A percentile compares a stretch with the other conserved stretches of the same genome.
These are phyloP conservation scores for Peromyscus melanophrys DNA, from an alignment of 2,797 vertebrate species.

Conservation along the genomic window DNA sequence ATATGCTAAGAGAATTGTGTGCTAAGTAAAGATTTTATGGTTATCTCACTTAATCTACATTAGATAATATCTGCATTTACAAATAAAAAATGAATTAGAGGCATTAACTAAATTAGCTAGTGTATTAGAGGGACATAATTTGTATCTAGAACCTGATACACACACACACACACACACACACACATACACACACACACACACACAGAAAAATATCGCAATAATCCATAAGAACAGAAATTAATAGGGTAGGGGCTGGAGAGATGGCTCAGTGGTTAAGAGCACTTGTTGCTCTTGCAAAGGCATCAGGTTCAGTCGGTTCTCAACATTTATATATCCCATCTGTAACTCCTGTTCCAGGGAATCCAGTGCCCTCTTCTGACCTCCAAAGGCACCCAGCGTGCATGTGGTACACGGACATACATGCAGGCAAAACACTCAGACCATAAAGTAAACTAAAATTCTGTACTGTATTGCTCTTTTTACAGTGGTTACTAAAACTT, in stretches of 20 bases:
- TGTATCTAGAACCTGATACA: not conserved
- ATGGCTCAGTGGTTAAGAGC: not conserved
- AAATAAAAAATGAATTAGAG: constrained; percentile 57
- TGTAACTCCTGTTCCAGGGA: not conserved
- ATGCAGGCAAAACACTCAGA: not conserved
- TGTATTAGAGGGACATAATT: constrained; percentile 49
- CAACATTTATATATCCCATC: not conserved
- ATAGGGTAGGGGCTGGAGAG: not conserved
- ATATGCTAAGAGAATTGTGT: not conserved
- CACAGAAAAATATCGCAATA: not conserved
- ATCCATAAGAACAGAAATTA: not conserved
- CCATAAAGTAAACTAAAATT: not conserved
- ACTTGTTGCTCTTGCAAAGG: not conserved
- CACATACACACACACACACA: not conserved
- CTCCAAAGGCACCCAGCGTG: not conserved
- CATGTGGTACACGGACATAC: not conserved
- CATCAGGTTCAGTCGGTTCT: not conserved
- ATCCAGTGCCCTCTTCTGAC: not conserved
- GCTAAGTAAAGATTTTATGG: constrained; percentile 27
- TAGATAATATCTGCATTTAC: constrained; percentile 22
- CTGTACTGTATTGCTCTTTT: not conserved
- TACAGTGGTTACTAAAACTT: constrained; percentile 13
- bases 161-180: not conserved
- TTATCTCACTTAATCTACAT: constrained; percentile 43
- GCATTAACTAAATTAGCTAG: constrained; percentile 48